Percentiles rank a stretch among this genome's conserved stretches.
Conservation (phyloP, 1,140 invertebrate species). For the Linepithema humile region DNA sequence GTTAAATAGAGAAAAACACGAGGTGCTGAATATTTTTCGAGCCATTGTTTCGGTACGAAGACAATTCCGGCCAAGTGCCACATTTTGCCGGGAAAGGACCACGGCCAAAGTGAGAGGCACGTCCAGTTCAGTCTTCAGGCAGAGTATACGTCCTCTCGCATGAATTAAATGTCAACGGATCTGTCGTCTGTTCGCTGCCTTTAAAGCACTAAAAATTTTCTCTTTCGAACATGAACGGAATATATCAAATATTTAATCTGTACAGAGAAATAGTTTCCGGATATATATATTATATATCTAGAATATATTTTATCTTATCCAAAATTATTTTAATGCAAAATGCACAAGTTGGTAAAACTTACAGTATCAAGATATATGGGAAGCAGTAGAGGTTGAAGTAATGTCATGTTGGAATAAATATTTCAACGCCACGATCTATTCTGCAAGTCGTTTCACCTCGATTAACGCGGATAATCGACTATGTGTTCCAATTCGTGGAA, state of each 20-base stretch:
- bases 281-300: background rate
- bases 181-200: background rate
- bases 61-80: constrained; percentile 40
- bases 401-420: background rate
- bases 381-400: background rate
- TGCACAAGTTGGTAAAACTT: too few relatives aligned
- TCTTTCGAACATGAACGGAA: background rate
- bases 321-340: too few relatives aligned
- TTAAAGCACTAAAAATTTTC: background rate
- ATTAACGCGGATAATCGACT: constrained; percentile 35
- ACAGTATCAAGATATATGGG: too few relatives aligned
- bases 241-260: background rate
- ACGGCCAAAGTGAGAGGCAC: background rate
- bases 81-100: constrained; percentile 19
- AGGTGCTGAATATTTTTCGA: constrained; percentile 47
- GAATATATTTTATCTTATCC: background rate
- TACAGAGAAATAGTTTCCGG: background rate
- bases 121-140: background rate
- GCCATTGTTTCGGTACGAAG: constrained; percentile 44
- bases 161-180: constrained; percentile 31
- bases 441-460: constrained; percentile 15
- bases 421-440: background rate
- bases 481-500: constrained; percentile 50
- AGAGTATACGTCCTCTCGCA: background rate
- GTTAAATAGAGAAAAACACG: constrained; percentile 49